Percentiles rank a stretch among this genome's conserved stretches.
Evolutionary conservation across 2,888 invertebrate genomes (phyloP).

Genomic region (Leptopterna dolabrata): DNA sequence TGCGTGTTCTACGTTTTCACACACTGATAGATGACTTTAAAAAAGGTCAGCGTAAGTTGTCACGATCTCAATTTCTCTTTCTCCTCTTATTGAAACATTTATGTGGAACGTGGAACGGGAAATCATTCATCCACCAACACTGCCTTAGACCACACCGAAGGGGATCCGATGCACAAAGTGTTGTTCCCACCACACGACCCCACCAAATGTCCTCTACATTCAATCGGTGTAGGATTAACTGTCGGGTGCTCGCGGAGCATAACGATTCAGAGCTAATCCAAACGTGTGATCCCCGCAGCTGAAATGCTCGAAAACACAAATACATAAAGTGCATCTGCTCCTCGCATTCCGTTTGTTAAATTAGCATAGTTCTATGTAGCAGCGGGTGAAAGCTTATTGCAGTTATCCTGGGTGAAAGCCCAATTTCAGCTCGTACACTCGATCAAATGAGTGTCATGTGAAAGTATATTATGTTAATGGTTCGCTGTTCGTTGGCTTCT

Average conservation of each 20-base stretch:
- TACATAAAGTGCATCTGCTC: background rate
- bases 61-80: too few relatives aligned
- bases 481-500: background rate
- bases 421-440: background rate
- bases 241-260: background rate
- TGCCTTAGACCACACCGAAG: too few relatives aligned
- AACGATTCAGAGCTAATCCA: slow-evolving; percentile 1
- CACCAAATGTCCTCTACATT: background rate
- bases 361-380: slow-evolving; percentile 11
- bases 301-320: slow-evolving; percentile 8
- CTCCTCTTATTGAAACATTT: too few relatives aligned
- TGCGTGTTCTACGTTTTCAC: too few relatives aligned
- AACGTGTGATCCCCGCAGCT: background rate
- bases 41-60: too few relatives aligned
- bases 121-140: too few relatives aligned
- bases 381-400: background rate
- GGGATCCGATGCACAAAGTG: too few relatives aligned
- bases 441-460: background rate
- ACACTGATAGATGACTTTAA: too few relatives aligned
- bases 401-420: background rate
- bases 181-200: background rate
- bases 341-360: slow-evolving; percentile 21
- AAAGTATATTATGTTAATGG: background rate
- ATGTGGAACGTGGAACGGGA: too few relatives aligned
- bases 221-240: slow-evolving; percentile 2